Percentiles rank a stretch among this genome's conserved stretches.
Conservation (phyloP, 2,797 vertebrate genomes). For the Lutjanus argentimaculatus region DNA sequence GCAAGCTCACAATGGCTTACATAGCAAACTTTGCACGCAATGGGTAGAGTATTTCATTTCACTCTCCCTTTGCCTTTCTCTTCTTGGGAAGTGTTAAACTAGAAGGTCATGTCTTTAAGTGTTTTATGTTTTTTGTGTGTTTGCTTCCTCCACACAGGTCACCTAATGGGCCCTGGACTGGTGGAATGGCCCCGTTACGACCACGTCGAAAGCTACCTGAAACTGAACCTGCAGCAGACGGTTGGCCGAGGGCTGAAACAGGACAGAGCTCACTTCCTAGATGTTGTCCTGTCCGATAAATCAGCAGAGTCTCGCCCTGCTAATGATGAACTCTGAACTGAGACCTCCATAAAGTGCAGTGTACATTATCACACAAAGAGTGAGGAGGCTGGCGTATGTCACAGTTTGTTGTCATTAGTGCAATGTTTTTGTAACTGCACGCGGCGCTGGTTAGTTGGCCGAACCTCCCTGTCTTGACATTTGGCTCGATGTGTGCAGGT, state of each 20-base stretch:
- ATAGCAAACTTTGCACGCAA: constrained; percentile 85
- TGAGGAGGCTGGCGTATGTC: neutral
- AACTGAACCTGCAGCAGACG: constrained; percentile 69
- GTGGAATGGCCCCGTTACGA: constrained; percentile 69
- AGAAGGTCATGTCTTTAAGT: neutral
- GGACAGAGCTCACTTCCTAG: constrained; percentile 77
- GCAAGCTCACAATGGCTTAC: constrained; percentile 83
- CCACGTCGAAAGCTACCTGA: constrained; percentile 75
- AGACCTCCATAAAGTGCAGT: constrained; percentile 33
- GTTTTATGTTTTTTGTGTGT: neutral
- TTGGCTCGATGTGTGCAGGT: constrained; percentile 27
- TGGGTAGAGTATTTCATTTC: constrained; percentile 65
- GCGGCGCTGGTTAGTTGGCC: neutral
- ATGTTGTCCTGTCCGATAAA: constrained; percentile 64
- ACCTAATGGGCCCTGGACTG: constrained; percentile 74
- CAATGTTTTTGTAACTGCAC: constrained; percentile 11
- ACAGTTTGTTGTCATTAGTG: constrained; percentile 10
- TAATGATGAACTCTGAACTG: constrained; percentile 7
- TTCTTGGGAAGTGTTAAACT: neutral
- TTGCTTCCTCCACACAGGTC: constrained; percentile 31
- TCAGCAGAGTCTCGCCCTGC: neutral
- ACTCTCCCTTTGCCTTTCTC: neutral
- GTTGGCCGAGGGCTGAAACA: constrained; percentile 66
- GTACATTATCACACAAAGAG: neutral
- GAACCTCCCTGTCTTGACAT: neutral